Percentiles rank a stretch among this genome's conserved stretches.
Evolutionary conservation across 2,888 invertebrate genomes (phyloP).

Genomic region (Girardia tigrina): DNA sequence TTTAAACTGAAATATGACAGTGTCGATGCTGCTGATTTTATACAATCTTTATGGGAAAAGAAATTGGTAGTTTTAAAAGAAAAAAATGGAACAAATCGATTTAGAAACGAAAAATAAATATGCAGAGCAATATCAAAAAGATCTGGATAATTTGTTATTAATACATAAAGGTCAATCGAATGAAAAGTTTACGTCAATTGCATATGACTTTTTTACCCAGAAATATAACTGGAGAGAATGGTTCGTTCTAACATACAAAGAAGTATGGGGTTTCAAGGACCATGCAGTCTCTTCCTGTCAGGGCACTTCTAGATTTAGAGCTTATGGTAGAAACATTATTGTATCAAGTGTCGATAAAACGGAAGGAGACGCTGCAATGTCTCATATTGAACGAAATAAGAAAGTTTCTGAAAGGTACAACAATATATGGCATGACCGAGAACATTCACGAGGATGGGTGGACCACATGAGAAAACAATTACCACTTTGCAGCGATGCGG

Average conservation of each 20-base stretch:
- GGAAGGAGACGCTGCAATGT: background rate
- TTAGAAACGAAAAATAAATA: background rate
- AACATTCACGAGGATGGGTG: background rate
- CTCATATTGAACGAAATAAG: background rate
- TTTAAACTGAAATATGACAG: conserved; percentile 25
- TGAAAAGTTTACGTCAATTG: conserved; percentile 13
- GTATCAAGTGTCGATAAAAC: background rate
- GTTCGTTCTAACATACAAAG: conserved; percentile 27
- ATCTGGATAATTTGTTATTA: conserved; percentile 25
- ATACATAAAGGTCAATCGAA: background rate
- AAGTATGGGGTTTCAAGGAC: conserved; percentile 27
- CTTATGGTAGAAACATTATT: conserved; percentile 20
- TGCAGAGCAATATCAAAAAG: conserved; percentile 9
- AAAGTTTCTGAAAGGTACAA: background rate
- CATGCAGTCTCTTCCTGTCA: conserved; percentile 16
- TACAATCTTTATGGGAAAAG: conserved; percentile 26
- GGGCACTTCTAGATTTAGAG: conserved; percentile 12
- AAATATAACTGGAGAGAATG: conserved; percentile 31
- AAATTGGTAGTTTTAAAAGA: conserved; percentile 29
- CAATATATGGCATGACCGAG: background rate
- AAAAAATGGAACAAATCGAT: conserved; percentile 30
- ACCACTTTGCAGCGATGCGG: background rate
- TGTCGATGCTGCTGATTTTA: conserved; percentile 17
- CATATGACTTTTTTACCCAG: conserved; percentile 9
- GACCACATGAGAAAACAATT: background rate